Evolutionary conservation across 2,888 invertebrate genomes (phyloP), one percentile per base, ranked within the genome.

Genomic region (Orchestes rusci): DNA sequence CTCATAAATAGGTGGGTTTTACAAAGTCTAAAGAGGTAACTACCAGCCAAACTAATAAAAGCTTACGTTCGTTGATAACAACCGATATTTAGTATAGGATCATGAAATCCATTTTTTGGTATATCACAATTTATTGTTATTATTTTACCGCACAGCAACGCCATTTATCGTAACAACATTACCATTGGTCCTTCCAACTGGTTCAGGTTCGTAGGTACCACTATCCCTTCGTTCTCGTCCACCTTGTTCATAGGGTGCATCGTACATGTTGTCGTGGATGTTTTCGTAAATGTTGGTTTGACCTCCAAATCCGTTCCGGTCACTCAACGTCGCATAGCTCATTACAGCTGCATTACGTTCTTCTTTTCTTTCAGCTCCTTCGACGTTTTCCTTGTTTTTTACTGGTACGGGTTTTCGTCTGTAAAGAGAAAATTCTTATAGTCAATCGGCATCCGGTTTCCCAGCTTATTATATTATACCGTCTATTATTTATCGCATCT

Each of bases 291-390:
- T 23, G 32, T 42, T 48, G 12, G 51, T 39, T 1, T 50, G 46
- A 2, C 38, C 47, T n/a, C 53, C 46, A 52, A 64, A 65, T n/a
- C 66, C 64, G 53, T 79, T 80, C 3, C 74, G 74, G 53, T 86
- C 87, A 64, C 84, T 87, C 1, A 89, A 68, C 1, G 85, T 86
- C 16, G 89, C 84, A 63, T 89, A 90, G 38, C 88, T 89, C 87
- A 89, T 89, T 0, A 89, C 89, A 0, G 89, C 87, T 0, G 89
- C 88, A 62, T 81, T 88, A 59, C 86, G 81, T 61, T 89, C 88
- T 64, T 89, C 89, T 60, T 89, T 89, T 12, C 85, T 72, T 59
- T 89, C 86, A 1, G 88, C 89, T 1, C 85, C 86, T 69, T 88
- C 86, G 30, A 90, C 79, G 64, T 90, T 90, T 64, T 89, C 89